Conservation (phyloP, 2,888 invertebrate genomes). For the Cheilosia soror region DNA sequence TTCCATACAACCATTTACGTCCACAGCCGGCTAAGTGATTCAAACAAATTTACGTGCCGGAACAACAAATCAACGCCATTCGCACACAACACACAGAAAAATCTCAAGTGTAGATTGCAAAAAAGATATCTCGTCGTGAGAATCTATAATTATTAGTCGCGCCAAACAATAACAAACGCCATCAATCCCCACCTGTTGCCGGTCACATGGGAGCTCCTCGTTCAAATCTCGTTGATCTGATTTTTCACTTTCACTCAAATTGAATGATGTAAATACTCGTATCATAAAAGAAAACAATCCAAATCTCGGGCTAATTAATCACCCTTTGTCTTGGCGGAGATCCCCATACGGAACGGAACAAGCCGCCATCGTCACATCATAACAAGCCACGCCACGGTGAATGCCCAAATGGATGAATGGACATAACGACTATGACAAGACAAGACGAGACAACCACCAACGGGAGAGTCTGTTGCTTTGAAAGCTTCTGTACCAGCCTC, state of each 20-base stretch:
- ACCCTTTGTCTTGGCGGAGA: constrained; percentile 55
- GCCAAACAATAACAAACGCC: constrained; percentile 53
- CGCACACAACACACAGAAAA: constrained; percentile 1
- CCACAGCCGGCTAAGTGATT: background rate
- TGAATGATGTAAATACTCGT: constrained; percentile 40
- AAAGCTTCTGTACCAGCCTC: constrained; percentile 29
- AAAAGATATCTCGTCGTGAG: constrained; percentile 53
- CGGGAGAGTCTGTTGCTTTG: background rate
- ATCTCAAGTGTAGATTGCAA: constrained; percentile 5
- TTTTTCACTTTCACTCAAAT: constrained; percentile 71
- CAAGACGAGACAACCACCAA: background rate
- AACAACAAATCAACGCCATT: constrained; percentile 49
- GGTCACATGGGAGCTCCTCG: background rate
- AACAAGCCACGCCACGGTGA: constrained; percentile 32
- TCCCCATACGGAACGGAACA: constrained; percentile 54
- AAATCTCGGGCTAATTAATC: constrained; percentile 67
- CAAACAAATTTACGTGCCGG: constrained; percentile 40
- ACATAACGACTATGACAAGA: constrained; percentile 3
- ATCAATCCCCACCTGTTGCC: constrained; percentile 26
- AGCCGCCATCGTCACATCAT: constrained; percentile 33
- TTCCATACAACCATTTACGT: background rate
- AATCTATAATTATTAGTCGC: constrained; percentile 21
- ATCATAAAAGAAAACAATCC: constrained; percentile 47
- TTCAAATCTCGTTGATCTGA: constrained; percentile 43
- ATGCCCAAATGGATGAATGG: constrained; percentile 56